Percentiles rank a stretch among this genome's conserved stretches.
Conservation (phyloP, 1,140 invertebrate species). For the Nephotettix cincticeps region DNA sequence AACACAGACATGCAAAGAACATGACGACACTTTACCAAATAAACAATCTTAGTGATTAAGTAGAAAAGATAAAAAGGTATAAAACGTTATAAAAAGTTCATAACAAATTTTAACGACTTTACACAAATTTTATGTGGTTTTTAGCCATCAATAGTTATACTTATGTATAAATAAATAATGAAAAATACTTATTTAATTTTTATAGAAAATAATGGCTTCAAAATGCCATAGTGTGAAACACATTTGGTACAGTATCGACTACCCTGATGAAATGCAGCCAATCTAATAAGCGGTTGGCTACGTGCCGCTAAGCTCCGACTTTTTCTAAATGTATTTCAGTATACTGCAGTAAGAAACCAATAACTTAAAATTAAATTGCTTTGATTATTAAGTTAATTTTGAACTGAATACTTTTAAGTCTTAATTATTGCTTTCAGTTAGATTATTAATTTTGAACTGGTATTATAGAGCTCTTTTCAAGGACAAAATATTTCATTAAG, state of each 20-base stretch:
- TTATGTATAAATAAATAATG: slow-evolving; percentile 11
- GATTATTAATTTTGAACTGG: too few species aligned
- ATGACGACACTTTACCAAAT: background rate
- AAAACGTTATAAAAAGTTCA: slow-evolving; percentile 20
- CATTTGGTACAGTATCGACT: slow-evolving; percentile 19
- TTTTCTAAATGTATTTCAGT: too few species aligned
- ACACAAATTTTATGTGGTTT: background rate
- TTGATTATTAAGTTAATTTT: too few species aligned
- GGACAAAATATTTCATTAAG: too few species aligned
- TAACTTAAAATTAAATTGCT: too few species aligned
- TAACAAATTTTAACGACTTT: slow-evolving; percentile 23
- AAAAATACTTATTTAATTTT: slow-evolving; percentile 17
- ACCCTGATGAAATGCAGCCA: background rate
- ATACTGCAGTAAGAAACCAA: too few species aligned
- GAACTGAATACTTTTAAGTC: too few species aligned
- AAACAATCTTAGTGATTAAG: slow-evolving; percentile 13
- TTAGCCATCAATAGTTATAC: background rate
- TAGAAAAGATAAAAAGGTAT: slow-evolving; percentile 30
- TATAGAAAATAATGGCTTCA: slow-evolving; percentile 21
- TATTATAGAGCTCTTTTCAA: too few species aligned
- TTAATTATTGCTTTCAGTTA: too few species aligned
- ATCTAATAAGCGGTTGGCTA: background rate
- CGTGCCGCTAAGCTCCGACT: background rate
- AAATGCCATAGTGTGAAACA: slow-evolving; percentile 19
- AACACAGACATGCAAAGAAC: background rate